Base-by-base conservation (phyloP, 37 sponge, comb jelly and placozoan genomes). In the Geodia barretti region DNA sequence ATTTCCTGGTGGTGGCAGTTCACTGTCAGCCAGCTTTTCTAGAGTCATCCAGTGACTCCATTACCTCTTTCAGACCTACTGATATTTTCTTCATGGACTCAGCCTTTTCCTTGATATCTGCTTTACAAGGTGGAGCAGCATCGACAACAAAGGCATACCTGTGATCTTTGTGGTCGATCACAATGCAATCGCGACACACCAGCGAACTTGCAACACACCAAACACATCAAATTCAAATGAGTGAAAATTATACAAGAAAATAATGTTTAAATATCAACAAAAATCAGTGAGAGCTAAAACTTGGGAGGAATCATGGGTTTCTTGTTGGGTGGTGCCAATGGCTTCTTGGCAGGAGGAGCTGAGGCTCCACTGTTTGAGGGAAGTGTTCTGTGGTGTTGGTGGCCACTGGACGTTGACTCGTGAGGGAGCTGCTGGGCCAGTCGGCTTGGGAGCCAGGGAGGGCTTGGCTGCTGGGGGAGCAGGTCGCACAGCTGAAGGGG, bases 281-380 rank as follows among this genome's bases (percentile, higher is more conserved):
- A n/a, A n/a, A n/a, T n/a, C n/a, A n/a, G n/a, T n/a, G n/a, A n/a
- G n/a, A n/a, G n/a, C n/a, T n/a, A n/a, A n/a, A n/a, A n/a, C n/a
- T n/a, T n/a, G n/a, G n/a, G n/a, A n/a, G n/a, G n/a, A n/a, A n/a
- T n/a, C n/a, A n/a, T n/a, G n/a, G n/a, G n/a, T n/a, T n/a, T n/a
- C n/a, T 62, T 62, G 26, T 28, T n/a, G 31, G 79, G 68, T 40
- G 79, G 79, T 26, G 54, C 68, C 30, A 79, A 42, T 0, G 79
- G 79, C 23, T 79, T 67, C 54, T 41, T 79, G 9, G 79, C 43
- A 40, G 30, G 59, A 24, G 41, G 5, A 47, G 74, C 26, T 35
- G 33, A 7, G 32, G 39, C 38, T 70, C 39, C 9, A 40, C 39
- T 36, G 71, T 38, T 35, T n/a, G 24, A 9, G 8, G 39, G 39